Evolutionary conservation across 1,140 invertebrate genomes (phyloP), one percentile per base, ranked within the genome.

Genomic region (Anagrus nilaparvatae): DNA sequence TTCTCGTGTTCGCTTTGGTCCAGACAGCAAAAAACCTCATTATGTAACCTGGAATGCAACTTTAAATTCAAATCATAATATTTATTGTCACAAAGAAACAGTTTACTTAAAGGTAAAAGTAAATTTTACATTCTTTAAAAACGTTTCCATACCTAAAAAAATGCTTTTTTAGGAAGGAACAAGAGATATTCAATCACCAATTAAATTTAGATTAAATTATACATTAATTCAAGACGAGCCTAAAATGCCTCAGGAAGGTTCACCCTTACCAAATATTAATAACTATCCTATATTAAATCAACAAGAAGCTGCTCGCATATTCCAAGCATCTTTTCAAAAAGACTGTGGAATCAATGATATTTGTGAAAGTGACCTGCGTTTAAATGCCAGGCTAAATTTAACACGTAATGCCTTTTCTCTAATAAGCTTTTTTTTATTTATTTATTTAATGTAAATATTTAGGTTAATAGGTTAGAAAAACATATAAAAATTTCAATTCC

Each of bases 301-400:
- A 49, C 85, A 86, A 46, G 79, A 85, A 58, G 87, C 89, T 0
- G 78, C 78, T 8, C 79, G 81, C 49, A 69, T 79, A 4, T 93
- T 94, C 53, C 74, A 83, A 54, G 89, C 85, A 3, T 82, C 79
- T 17, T 95, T 97, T 69, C 77, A 90, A 38, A 95, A 94, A 65
- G 88, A 96, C 56, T 97, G 92, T 59, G 92, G 90, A 6, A 67
- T 75, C 1, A 88, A 96, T 58, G 87, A 92, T 53, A 71, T 87
- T 17, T 97, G 93, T 60, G 77, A 88, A 52, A 94, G 89, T 60
- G 75, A 92, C 56, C 61, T 96, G n/a, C 63, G 74, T 40, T 61
- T 93, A 0, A 60, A 71, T n/a, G 78, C 82, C 8, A 65, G 69
- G 40, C 62, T 87, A 2, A 69, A 77, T 53, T 65, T 87, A 23